These are phyloP conservation scores for Dynastes maya DNA, from an alignment of 2,888 invertebrate species.

Conservation along the genomic window DNA sequence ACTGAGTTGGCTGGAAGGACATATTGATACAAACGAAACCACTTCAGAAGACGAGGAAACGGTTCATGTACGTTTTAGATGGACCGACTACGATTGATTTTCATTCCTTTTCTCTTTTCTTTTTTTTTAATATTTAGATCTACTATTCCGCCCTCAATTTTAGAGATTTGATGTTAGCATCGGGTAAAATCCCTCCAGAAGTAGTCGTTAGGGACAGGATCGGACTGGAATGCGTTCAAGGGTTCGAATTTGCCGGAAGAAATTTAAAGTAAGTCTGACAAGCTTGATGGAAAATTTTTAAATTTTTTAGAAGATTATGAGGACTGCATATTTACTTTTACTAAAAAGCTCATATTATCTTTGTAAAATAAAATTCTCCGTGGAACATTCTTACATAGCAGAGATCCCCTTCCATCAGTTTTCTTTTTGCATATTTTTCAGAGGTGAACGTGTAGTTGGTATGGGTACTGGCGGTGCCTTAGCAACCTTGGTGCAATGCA, in stretches of 20 bases:
- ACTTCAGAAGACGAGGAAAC: too few relatives aligned
- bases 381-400: too few relatives aligned
- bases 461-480: slow-evolving; percentile 75
- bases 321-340: too few relatives aligned
- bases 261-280: slow-evolving; percentile 61
- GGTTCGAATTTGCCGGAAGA: slow-evolving; percentile 80
- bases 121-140: slow-evolving; percentile 74
- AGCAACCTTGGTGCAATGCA: slow-evolving; percentile 75
- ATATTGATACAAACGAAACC: not conserved
- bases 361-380: too few relatives aligned
- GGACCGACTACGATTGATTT: not conserved
- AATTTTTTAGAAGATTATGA: not conserved
- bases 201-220: slow-evolving; percentile 80
- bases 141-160: slow-evolving; percentile 91
- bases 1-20: slow-evolving; percentile 85
- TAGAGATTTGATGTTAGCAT: slow-evolving; percentile 95
- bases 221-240: slow-evolving; percentile 78
- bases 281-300: not conserved
- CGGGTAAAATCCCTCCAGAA: slow-evolving; percentile 90
- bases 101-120: not conserved
- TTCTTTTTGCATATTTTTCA: too few relatives aligned
- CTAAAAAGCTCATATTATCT: too few relatives aligned
- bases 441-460: slow-evolving; percentile 79
- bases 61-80: too few relatives aligned
- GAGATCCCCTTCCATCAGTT: too few relatives aligned